Conservation (phyloP, 2,797 vertebrate species). For the Pseudotriccus pelzelni region DNA sequence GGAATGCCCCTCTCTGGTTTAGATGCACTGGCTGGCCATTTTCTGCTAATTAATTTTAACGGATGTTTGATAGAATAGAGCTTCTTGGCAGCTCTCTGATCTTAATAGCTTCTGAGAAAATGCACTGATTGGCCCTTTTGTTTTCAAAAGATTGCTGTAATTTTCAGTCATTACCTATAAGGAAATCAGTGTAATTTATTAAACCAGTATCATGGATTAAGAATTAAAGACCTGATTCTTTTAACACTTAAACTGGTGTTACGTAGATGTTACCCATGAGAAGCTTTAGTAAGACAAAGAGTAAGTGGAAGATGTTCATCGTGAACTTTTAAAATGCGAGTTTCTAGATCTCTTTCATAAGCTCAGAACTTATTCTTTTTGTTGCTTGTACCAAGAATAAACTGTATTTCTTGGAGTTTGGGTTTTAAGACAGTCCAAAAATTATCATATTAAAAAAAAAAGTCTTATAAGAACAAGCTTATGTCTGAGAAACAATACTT, state of each 20-base stretch:
- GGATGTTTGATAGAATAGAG: conserved; percentile 3
- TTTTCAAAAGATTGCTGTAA: conserved; percentile 41
- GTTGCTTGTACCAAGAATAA: neutral
- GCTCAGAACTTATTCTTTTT: neutral
- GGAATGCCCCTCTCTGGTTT: neutral
- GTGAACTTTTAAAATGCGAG: neutral
- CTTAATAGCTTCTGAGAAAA: conserved; percentile 56
- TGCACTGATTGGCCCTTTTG: conserved; percentile 33
- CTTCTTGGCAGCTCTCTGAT: conserved; percentile 36
- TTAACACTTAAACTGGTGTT: neutral
- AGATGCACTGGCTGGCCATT: neutral
- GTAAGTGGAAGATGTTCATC: neutral
- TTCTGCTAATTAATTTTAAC: conserved; percentile 32
- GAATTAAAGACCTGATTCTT: conserved; percentile 33
- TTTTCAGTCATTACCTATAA: conserved; percentile 32
- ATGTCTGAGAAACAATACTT: neutral
- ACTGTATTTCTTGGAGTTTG: neutral
- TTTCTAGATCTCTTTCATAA: neutral
- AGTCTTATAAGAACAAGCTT: neutral
- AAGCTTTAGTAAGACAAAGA: neutral
- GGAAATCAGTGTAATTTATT: conserved; percentile 40
- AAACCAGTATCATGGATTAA: conserved; percentile 19
- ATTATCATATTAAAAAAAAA: neutral
- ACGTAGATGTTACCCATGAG: neutral
- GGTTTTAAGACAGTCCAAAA: neutral